Evolutionary conservation across 2,888 invertebrate genomes (phyloP).

Genomic region (Agrotis clavis): DNA sequence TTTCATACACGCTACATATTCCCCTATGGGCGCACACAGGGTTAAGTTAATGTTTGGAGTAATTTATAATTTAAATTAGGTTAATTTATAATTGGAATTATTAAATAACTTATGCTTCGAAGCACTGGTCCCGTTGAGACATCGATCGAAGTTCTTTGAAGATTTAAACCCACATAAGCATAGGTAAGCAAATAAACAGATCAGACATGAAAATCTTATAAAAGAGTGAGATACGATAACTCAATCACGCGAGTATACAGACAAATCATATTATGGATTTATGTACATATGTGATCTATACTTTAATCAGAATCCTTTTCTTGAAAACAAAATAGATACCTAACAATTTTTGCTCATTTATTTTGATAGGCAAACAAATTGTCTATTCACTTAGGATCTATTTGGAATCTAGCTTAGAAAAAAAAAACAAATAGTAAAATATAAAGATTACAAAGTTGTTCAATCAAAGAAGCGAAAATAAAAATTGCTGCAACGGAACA

Average conservation of each 20-base stretch:
- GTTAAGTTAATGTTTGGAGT: constrained; percentile 33
- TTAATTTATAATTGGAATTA: constrained; percentile 42
- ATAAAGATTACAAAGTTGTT: constrained; percentile 4
- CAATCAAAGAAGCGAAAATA: constrained; percentile 10
- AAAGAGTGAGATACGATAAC: background rate
- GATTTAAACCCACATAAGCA: background rate
- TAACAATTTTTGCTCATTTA: background rate
- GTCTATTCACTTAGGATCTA: background rate
- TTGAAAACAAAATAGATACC: constrained; percentile 9
- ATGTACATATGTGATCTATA: background rate
- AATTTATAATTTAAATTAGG: constrained; percentile 43
- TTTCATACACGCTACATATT: constrained; percentile 46
- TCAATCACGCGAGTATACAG: constrained; percentile 4
- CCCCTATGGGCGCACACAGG: constrained; percentile 27
- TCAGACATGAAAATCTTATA: background rate
- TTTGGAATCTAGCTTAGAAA: background rate
- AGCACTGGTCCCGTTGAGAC: background rate
- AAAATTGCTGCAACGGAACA: constrained; percentile 7
- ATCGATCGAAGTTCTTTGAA: background rate
- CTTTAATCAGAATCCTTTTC: constrained; percentile 14
- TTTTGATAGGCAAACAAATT: background rate
- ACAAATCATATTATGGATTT: constrained; percentile 19
- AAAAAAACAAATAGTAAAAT: background rate
- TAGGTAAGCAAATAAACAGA: background rate
- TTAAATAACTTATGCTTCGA: constrained; percentile 18